Base-by-base conservation (phyloP, 2,888 invertebrate genomes). In the Lasioglossum marginatum region DNA sequence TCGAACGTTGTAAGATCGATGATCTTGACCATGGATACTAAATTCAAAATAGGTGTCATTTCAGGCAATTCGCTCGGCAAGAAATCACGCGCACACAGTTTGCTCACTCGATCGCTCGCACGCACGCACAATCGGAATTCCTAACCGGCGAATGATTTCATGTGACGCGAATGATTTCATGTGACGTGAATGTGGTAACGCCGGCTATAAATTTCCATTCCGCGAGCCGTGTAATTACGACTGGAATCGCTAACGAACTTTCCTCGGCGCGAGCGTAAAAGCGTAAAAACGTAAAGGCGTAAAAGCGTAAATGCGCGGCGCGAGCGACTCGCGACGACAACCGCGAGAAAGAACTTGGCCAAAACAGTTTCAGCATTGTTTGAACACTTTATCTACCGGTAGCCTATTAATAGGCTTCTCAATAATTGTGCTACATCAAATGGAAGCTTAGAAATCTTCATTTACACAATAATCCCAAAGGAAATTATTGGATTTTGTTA, bases 91-190 rank as follows among this genome's bases (percentile, higher is more conserved):
- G n/a, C 14, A 23, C 10, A 4, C 27, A 4, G 19, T 16, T 66
- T 2, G 31, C 31, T 19, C 19, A 3, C 19, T 37, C 48, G 48
- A n/a, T 14, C 19, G 45, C n/a, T 23, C 45, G 19, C 40, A 34
- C 16, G 27, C 45, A 73, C 57, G 34, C 45, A 57, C 45, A 74
- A 84, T 74, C 84, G 82, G 83, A 75, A 83, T 82, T 75, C 75
- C 78, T 52, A 40, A 34, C 37, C 52, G 48, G 48, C 75, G 48
- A 84, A 74, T 80, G 85, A 86, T 77, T 86, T 84, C 85, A 84
- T 79, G 84, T 79, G 79, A 86, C 74, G 82, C 74, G 79, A 79
- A 74, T 80, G 85, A 86, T 77, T 86, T 84, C 85, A 84, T 79
- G 84, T 79, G 79, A 86, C 74, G 82, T 71, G 79, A 79, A 72